phyloP scores from a whole-genome alignment of 1,140 invertebrate species.

The Ips typographus region DNA sequence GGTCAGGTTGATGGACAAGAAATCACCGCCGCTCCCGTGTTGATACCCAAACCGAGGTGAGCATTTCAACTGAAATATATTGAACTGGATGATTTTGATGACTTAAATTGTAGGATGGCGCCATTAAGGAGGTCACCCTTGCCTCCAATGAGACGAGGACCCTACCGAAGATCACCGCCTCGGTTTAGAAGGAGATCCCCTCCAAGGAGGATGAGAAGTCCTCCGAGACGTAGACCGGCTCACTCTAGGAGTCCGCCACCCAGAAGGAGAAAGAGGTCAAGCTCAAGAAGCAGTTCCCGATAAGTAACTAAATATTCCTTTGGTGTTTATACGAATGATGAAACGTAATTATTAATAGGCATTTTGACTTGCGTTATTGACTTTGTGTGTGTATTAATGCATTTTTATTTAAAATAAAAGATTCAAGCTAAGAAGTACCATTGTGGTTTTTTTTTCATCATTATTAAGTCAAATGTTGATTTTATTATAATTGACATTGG shows the following conservation, averaged over 20 bases:
- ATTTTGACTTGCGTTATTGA: too few species aligned
- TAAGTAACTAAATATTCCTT: conserved; percentile 47
- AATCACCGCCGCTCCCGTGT: conserved; percentile 88
- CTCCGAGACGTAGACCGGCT: conserved; percentile 59
- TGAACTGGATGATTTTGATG: not conserved
- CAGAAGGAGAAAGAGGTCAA: conserved; percentile 74
- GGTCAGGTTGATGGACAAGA: conserved; percentile 92
- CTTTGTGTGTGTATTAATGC: too few species aligned
- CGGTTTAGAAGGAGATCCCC: conserved; percentile 59
- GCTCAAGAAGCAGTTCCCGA: conserved; percentile 76
- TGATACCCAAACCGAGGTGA: conserved; percentile 68
- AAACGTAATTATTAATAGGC: too few species aligned
- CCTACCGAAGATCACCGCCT: conserved; percentile 46
- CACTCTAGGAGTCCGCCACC: conserved; percentile 63
- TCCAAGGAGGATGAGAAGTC: conserved; percentile 54
- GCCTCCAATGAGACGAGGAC: conserved; percentile 55
- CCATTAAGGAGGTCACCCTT: conserved; percentile 66
- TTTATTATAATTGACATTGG: too few species aligned
- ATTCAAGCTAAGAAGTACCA: too few species aligned
- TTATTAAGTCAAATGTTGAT: too few species aligned
- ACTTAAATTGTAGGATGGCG: conserved; percentile 52
- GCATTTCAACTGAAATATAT: not conserved
- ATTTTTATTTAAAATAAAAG: too few species aligned
- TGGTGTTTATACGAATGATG: too few species aligned
- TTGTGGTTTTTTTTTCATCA: too few species aligned